Base-by-base conservation (phyloP, 2,797 vertebrate genomes). In the Ceryle rudis region DNA sequence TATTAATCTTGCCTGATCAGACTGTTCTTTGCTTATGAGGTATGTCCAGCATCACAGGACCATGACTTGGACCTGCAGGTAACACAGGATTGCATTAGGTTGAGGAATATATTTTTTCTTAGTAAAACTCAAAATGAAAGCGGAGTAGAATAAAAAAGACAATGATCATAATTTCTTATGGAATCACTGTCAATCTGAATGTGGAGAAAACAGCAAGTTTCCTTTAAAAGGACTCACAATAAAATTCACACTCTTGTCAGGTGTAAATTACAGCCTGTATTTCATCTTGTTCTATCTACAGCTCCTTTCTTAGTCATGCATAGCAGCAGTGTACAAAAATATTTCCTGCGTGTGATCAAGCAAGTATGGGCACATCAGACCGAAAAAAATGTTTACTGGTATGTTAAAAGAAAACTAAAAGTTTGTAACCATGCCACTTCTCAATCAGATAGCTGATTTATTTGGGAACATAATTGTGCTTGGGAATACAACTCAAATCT, bases 241-340 rank as follows among this genome's bases (percentile, higher is more conserved):
- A 61, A 92, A 93, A 97, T 94, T 95, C 96, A 93, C 83, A 95
- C 74, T 90, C 70, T 39, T 93, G 93, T 83, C 94, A 95, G 94
- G 93, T 97, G 93, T 81, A 95, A 97, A 95, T 97, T 97, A 95
- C 88, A 95, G 95, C 64, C 88, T 89, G 64, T 51, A 90, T 93
- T 78, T 94, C 88, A 89, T 97, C 86, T 75, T 81, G 64, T 58
- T 94, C 94, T 92, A 74, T 85, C 88, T 93, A 77, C 83, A 81
- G 90, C 74, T 92, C 72, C 84, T 90, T 96, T 92, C 93, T 92
- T 78, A 97, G 93, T 95, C 92, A 95, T 92, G 95, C 94, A 95
- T n/a, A 92, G 74, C 93, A 88, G 85, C 82, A 93, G 42, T 0
- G 5, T 42, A 86, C 66, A 96, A 95, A 97, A 97, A 96, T 94